Evolutionary conservation across 1,140 invertebrate species (phyloP).

Genomic region (Ectropis grisescens): DNA sequence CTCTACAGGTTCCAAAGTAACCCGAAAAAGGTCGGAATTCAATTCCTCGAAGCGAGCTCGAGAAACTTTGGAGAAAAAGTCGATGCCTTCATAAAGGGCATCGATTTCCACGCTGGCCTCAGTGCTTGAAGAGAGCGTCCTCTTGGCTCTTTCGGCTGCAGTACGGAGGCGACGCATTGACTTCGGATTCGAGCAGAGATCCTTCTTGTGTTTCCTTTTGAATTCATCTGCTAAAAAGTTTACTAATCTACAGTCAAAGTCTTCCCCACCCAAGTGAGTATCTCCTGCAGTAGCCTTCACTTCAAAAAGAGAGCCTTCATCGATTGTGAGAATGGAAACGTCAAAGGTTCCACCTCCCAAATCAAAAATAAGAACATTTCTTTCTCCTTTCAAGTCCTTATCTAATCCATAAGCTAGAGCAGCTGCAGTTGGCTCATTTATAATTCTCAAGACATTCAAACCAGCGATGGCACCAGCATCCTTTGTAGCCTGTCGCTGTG

Average conservation of each 20-base stretch:
- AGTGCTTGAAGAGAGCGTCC: conserved; percentile 66
- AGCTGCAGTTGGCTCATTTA: conserved; percentile 83
- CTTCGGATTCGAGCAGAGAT: conserved; percentile 52
- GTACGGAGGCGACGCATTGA: conserved; percentile 73
- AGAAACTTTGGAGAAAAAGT: conserved; percentile 65
- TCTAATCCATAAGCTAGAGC: conserved; percentile 84
- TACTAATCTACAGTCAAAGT: conserved; percentile 89
- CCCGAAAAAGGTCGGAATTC: conserved; percentile 62
- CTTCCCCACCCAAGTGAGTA: conserved; percentile 85
- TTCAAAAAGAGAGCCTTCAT: conserved; percentile 84
- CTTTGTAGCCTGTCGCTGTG: conserved; percentile 67
- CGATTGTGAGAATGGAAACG: conserved; percentile 88
- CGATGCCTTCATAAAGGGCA: conserved; percentile 61
- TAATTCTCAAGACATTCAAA: conserved; percentile 80
- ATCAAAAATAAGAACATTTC: conserved; percentile 67
- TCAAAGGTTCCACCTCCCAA: conserved; percentile 80
- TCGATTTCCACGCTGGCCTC: conserved; percentile 69
- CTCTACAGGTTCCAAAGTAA: conserved; percentile 69
- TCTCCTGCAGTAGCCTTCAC: conserved; percentile 84
- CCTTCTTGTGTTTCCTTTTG: conserved; percentile 70
- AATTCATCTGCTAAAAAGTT: conserved; percentile 77
- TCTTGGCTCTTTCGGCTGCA: conserved; percentile 71
- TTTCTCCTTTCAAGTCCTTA: conserved; percentile 78
- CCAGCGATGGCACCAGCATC: conserved; percentile 74
- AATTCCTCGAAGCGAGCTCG: conserved; percentile 68